Base-by-base conservation (phyloP, 2,797 vertebrate species). In the Poecilia gillii region DNA sequence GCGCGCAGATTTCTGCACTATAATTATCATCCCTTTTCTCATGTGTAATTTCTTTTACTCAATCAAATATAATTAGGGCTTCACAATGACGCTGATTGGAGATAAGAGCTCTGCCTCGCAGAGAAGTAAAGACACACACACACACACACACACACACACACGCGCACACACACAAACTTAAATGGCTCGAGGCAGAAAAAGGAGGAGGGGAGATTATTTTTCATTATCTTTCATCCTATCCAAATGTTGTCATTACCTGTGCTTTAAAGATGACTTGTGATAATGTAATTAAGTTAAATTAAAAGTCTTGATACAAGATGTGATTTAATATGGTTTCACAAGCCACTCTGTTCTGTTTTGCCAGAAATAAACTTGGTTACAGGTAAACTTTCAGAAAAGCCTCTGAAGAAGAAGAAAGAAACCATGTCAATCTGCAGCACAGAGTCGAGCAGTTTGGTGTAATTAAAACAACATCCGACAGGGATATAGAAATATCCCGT, bases 401-500 rank as follows among this genome's bases (percentile, higher is more conserved):
- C 81, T 81, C 74, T 73, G 85, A 77, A 82, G 72, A 80, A 86
- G 81, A 87, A 89, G 74, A 81, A 88, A 88, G 86, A 89, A 89
- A 89, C 81, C 87, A 92, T 89, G 89, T 76, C 91, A 89, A 92
- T 92, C 86, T 81, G 53, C 80, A 81, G 89, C 89, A 83, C 83
- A 90, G 92, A 92, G 90, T 90, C 83, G 85, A 92, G 85, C 85
- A 90, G 88, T 91, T 92, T 88, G 81, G 82, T 87, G 88, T 93
- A 93, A 94, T 95, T 94, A 93, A 91, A 93, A 92, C 91, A 92
- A 93, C 90, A 94, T 93, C 92, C 90, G 74, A 91, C 90, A 85
- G 90, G 93, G 91, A 94, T 93, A 93, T 95, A 93, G 93, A 94
- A 93, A 94, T 92, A 93, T 90, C 90, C 91, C 81, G 36, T 82